Conservation (phyloP, 2,888 invertebrate genomes). For the Idaea straminata region DNA sequence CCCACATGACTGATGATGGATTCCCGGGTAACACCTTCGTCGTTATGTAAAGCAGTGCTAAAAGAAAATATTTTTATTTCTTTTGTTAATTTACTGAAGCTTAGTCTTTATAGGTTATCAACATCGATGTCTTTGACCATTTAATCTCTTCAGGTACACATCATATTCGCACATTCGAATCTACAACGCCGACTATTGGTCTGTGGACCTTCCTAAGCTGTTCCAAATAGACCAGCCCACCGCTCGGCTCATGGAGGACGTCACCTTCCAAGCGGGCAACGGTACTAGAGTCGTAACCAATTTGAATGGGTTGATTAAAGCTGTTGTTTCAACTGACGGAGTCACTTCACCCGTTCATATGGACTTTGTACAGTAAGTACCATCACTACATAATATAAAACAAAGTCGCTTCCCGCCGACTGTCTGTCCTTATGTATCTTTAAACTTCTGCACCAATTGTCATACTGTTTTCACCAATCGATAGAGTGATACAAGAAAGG, state of each 20-base stretch:
- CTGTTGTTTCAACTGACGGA: conserved; percentile 71
- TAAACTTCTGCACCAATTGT: too few relatives aligned
- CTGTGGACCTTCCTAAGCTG: conserved; percentile 66
- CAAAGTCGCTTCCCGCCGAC: too few relatives aligned
- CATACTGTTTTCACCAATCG: too few relatives aligned
- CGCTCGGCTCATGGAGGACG: conserved; percentile 53
- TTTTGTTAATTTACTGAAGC: neutral
- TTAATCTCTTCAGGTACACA: conserved; percentile 53
- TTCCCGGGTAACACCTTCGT: too few relatives aligned
- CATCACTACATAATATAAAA: too few relatives aligned
- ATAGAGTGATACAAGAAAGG: too few relatives aligned
- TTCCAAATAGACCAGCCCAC: conserved; percentile 61
- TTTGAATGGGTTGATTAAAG: conserved; percentile 86
- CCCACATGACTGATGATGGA: too few relatives aligned
- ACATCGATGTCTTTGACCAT: neutral
- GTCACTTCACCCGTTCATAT: conserved; percentile 82
- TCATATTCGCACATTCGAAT: conserved; percentile 77
- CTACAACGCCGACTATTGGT: conserved; percentile 76
- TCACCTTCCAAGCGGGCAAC: conserved; percentile 54
- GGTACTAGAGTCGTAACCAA: conserved; percentile 81
- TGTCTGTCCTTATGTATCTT: too few relatives aligned
- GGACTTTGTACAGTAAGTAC: conserved; percentile 86
- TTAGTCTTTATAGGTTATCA: too few relatives aligned
- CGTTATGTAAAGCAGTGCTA: neutral
- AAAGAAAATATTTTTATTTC: neutral